Base-by-base conservation (phyloP, 2,888 invertebrate genomes). In the Ichneumon xanthorius region DNA sequence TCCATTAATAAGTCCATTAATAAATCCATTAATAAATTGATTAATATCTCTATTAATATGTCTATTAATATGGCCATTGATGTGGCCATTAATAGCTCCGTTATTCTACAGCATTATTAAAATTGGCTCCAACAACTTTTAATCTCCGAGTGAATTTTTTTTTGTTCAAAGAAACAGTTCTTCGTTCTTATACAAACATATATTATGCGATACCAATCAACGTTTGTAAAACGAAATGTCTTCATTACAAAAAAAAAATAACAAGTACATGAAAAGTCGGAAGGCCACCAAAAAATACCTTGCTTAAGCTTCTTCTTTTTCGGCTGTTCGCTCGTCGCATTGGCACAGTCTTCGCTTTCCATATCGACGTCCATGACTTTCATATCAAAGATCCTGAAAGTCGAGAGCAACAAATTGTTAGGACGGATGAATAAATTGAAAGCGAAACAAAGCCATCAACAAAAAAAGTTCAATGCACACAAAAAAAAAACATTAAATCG, bases 271-370 rank as follows among this genome's bases (percentile, higher is more conserved):
- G 7, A 7, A 37, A 9, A 37, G 9, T 37, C 9, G 9, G 9
- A 37, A 37, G 9, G 9, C 37, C 37, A 37, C 37, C 7, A 37
- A 2, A 37, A 37, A 37, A 9, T 22, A 93, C 93, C 92, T 90
- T 93, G 93, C 82, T 90, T 93, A 77, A 92, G 67, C 85, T 92
- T 92, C 79, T 92, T 93, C 75, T 87, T 88, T 72, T 91, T 92
- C 0, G 88, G 76, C 16, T 89, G 87, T n/a, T 81, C 80, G 11
- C 87, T 87, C 50, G 76, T n/a, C n/a, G 90, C 87, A 16, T 89
- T 70, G 50, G 70, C 63, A 82, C 90, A 90, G 33, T 93, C 93
- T 53, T 86, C 87, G 75, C 90, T 88, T 82, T 92, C 89, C 50
- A 82, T 83, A 19, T 88, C 82, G 75, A 67, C 78, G 53, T 93